phyloP scores from a whole-genome alignment of 1,140 invertebrate species.

The Monochamus saltuarius region DNA sequence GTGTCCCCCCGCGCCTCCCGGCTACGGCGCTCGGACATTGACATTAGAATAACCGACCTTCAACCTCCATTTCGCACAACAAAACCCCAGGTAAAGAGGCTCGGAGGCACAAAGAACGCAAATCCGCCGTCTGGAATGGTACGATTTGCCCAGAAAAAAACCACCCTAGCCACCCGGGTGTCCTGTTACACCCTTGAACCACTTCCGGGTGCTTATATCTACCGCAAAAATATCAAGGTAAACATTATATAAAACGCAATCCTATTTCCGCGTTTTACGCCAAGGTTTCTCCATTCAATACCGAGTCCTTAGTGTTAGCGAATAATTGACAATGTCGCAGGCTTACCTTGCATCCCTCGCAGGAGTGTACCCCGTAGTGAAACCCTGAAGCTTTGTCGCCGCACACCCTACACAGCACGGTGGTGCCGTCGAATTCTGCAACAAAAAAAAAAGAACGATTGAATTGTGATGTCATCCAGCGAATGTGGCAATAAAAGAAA shows the following conservation, averaged over 20 bases:
- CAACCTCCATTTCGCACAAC: constrained; percentile 45
- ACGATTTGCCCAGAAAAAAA: neutral
- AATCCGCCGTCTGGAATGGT: neutral
- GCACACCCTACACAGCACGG: constrained; percentile 95
- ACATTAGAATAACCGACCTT: constrained; percentile 49
- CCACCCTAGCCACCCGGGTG: constrained; percentile 11
- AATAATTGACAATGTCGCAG: neutral
- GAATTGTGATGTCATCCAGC: constrained; percentile 10
- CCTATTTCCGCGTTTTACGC: constrained; percentile 15
- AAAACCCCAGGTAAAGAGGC: constrained; percentile 16
- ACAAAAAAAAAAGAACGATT: constrained; percentile 52
- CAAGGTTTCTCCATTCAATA: constrained; percentile 16
- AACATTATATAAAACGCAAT: constrained; percentile 4
- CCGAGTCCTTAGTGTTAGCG: constrained; percentile 8
- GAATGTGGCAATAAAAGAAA: constrained; percentile 16
- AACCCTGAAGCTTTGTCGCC: constrained; percentile 99
- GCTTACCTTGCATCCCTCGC: constrained; percentile 99
- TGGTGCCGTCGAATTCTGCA: constrained; percentile 98
- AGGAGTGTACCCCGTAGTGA: constrained; percentile 99
- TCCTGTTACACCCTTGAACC: constrained; percentile 6
- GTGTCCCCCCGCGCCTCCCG: constrained; percentile 8
- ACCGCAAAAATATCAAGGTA: constrained; percentile 15
- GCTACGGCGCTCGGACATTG: constrained; percentile 41
- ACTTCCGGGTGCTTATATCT: constrained; percentile 14
- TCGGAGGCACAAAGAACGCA: neutral